Percentiles rank a stretch among this genome's conserved stretches.
phyloP scores from a whole-genome alignment of 2,113 vertebrate species.

The Melozone crissalis region DNA sequence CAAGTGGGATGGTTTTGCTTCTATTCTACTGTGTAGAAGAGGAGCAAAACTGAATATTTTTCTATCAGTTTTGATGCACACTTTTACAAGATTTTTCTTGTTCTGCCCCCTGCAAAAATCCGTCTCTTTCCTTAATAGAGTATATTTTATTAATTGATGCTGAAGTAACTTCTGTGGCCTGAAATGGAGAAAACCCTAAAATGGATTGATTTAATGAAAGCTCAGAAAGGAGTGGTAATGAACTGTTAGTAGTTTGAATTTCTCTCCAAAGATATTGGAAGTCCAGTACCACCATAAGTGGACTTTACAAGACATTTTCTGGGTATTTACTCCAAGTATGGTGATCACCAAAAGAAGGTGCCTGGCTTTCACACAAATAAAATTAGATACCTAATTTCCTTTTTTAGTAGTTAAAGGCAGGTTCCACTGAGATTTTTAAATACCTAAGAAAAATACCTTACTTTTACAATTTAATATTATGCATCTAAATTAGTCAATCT shows the following conservation, averaged over 20 bases:
- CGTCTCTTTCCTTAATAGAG: not conserved
- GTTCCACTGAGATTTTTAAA: not conserved
- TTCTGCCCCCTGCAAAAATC: not conserved
- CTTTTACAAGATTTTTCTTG: not conserved
- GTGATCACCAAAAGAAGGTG: not conserved
- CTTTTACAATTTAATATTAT: not conserved
- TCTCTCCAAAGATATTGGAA: not conserved
- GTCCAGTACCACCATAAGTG: not conserved
- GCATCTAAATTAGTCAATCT: not conserved
- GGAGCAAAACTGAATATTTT: not conserved
- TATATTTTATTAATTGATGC: not conserved
- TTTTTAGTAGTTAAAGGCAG: not conserved
- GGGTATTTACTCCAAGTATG: not conserved
- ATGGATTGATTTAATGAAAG: not conserved
- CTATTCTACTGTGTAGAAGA: not conserved
- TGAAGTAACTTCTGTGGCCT: rapidly evolving
- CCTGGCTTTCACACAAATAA: not conserved
- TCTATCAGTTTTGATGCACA: not conserved
- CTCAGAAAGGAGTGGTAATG: not conserved
- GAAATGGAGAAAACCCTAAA: not conserved
- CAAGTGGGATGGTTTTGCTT: not conserved
- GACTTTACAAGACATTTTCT: not conserved
- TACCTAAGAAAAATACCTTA: not conserved
- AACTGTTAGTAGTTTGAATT: not conserved
- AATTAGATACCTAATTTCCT: not conserved